Evolutionary conservation across 2,797 vertebrate species (phyloP).

Genomic region (Danio jaintianensis): DNA sequence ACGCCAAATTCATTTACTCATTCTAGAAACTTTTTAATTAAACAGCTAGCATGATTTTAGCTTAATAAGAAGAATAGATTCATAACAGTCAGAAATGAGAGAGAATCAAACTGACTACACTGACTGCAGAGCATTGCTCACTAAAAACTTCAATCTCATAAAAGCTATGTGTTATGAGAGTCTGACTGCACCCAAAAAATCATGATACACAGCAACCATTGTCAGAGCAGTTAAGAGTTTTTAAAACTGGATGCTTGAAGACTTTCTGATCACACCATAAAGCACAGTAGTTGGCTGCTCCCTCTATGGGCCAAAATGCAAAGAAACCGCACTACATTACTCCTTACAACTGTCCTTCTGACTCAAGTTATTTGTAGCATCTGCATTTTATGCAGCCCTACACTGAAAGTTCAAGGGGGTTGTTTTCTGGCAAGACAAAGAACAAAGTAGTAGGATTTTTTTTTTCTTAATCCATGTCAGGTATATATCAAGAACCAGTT

Average conservation of each 20-base stretch:
- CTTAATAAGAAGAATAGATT: background rate
- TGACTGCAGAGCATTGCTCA: background rate
- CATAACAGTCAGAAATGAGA: background rate
- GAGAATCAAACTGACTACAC: background rate
- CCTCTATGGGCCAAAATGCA: constrained; percentile 74
- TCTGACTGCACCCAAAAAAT: background rate
- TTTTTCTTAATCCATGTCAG: background rate
- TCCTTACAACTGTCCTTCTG: background rate
- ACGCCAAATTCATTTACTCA: background rate
- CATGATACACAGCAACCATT: background rate
- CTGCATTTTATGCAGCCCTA: background rate
- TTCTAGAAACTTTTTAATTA: constrained; percentile 2
- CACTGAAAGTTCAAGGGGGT: background rate
- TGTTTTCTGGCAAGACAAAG: constrained; percentile 17
- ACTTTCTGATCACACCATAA: background rate
- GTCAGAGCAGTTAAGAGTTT: background rate
- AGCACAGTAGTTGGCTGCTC: constrained; percentile 65
- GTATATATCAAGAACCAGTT: background rate
- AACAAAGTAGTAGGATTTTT: constrained; percentile 5
- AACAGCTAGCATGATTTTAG: background rate
- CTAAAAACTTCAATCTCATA: background rate
- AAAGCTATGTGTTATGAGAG: background rate
- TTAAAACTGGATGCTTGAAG: background rate
- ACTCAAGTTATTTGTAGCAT: background rate
- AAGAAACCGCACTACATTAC: constrained; percentile 5